Evolutionary conservation across 2,888 invertebrate species (phyloP), one percentile per base, ranked within the genome.

Genomic region (Camponotus fellah): DNA sequence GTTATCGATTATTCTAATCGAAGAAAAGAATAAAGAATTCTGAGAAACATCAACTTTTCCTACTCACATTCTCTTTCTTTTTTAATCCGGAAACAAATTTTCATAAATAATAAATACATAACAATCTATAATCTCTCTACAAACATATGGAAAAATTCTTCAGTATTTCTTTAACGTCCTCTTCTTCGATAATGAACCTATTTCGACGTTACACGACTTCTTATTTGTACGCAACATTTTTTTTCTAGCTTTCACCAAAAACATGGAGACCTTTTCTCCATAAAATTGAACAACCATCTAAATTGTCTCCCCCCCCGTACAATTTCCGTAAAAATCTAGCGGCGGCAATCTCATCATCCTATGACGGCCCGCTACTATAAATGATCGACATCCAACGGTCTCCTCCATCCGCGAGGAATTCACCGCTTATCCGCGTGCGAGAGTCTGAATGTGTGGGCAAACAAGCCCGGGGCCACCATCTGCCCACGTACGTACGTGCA

Each of bases 391-490:
- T 83, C 77, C 32, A 37, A 40, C 26, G 26, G 46, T 43, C 49
- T 34, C 83, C 53, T 32, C 60, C 64, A 65, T 71, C 34, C 81
- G 64, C 81, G 43, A 76, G 84, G 84, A 88, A 88, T 85, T 89
- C 76, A 82, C 56, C n/a, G 65, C 40, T 40, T 66, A 56, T 60
- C 40, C 69, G 76, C 71, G 68, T 72, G 84, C 40, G 81, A 77
- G 85, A 91, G 88, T 88, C 88, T 40, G 53, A 32, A 88, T 85
- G 93, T 92, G 93, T 92, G 92, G 92, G 92, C 92, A 93, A 93
- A 93, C 93, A 92, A 90, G 93, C 92, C 93, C 77, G 83, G 77
- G 89, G 92, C 49, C 88, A 79, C 83, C 86, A 86, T 91, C 92
- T 90, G 86, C 92, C 93, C 92, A 92, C 93, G 90, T 91, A 89